Conservation (phyloP, 1,140 invertebrate species). For the Drosophila sturtevanti region DNA sequence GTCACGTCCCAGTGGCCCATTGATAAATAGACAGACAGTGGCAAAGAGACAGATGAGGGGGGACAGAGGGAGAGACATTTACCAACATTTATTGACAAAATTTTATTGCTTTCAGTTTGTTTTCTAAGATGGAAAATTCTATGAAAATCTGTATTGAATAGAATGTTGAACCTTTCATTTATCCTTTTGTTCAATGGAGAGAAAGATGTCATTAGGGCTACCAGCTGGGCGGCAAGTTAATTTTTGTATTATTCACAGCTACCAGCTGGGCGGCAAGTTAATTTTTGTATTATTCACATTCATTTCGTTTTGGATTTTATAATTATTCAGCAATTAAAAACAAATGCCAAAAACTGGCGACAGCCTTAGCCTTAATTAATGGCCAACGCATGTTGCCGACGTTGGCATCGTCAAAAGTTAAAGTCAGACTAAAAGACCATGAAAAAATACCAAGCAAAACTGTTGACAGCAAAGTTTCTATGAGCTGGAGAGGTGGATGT, state of each 20-base stretch:
- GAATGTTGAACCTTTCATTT: constrained; percentile 32
- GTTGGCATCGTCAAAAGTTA: constrained; percentile 60
- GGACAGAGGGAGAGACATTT: neutral
- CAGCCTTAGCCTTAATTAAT: constrained; percentile 72
- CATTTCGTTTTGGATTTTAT: constrained; percentile 19
- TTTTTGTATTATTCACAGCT: constrained; percentile 6
- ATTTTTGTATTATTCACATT: constrained; percentile 10
- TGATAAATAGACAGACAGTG: constrained; percentile 54
- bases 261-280: constrained; percentile 2
- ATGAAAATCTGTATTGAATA: constrained; percentile 2
- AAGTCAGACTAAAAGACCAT: constrained; percentile 56
- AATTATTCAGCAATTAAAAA: constrained; percentile 78
- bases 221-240: neutral
- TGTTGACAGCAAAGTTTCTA: constrained; percentile 73
- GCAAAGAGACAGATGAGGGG: no score
- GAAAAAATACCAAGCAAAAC: constrained; percentile 62
- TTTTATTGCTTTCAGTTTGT: neutral
- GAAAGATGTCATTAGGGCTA: constrained; percentile 9
- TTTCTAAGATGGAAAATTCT: constrained; percentile 25
- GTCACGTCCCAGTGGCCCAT: constrained; percentile 62
- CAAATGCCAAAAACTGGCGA: constrained; percentile 32
- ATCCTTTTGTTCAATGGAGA: constrained; percentile 23
- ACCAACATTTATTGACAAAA: constrained; percentile 70
- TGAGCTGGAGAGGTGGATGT: neutral
- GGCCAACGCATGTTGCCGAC: constrained; percentile 63